Evolutionary conservation across 1,140 invertebrate genomes (phyloP).

Genomic region (Drosophila hydei): DNA sequence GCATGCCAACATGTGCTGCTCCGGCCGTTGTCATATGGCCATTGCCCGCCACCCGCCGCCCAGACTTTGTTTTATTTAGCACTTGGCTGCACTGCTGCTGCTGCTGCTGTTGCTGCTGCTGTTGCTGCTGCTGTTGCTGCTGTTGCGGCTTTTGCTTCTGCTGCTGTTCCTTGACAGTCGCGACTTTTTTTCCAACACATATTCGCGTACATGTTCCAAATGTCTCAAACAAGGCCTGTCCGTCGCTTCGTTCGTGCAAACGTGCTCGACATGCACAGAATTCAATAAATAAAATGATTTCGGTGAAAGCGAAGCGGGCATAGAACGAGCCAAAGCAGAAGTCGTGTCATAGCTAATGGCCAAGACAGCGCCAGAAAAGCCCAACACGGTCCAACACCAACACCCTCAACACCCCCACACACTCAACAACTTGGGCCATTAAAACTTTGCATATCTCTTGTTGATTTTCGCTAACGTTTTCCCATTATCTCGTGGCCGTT

Average conservation of each 20-base stretch:
- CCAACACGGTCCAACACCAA: conserved; percentile 2
- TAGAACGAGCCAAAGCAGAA: conserved; percentile 54
- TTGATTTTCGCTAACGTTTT: conserved; percentile 18
- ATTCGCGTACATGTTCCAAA: conserved; percentile 57
- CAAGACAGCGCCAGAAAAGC: conserved; percentile 14
- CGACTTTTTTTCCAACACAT: conserved; percentile 36
- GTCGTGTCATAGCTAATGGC: conserved; percentile 72
- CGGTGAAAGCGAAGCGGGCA: conserved; percentile 70
- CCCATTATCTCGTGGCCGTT: conserved; percentile 27
- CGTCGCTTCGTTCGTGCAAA: conserved; percentile 61
- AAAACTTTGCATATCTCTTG: conserved; percentile 33
- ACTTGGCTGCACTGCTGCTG: conserved; percentile 40
- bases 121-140: conserved; percentile 15
- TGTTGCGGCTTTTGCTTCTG: conserved; percentile 28
- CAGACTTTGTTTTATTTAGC: conserved; percentile 58
- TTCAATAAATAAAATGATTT: conserved; percentile 81
- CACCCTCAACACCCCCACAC: neutral
- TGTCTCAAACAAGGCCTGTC: conserved; percentile 34
- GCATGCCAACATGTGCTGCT: conserved; percentile 56
- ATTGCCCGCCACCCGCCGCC: neutral
- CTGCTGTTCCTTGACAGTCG: conserved; percentile 28
- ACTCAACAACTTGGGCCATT: neutral
- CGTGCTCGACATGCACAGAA: conserved; percentile 77
- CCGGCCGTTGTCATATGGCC: conserved; percentile 36
- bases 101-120: conserved; percentile 26